Evolutionary conservation across 2,888 invertebrate species (phyloP), one percentile per base, ranked within the genome.

Genomic region (Macrophya alboannulata): DNA sequence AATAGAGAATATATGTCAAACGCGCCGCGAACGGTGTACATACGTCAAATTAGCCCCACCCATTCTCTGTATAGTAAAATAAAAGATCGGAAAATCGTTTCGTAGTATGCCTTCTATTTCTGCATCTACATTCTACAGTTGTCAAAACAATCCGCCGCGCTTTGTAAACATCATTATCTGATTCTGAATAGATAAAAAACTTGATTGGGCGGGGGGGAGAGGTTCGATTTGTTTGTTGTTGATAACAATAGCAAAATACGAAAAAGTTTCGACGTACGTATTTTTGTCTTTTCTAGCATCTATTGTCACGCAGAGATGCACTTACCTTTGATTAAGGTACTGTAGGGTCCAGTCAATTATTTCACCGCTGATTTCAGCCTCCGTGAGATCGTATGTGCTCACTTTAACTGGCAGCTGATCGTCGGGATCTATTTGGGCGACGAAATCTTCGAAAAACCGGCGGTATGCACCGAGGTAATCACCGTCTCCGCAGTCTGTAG

Each of bases 311-410:
- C 25, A 62, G 25, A 37, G 37, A 68, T 68, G 68, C 17, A 95
- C 96, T 96, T 94, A 97, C 97, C 96, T 96, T 94, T 96, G 96
- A 89, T 95, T 95, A 90, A 97, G 95, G 94, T 97, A 97, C 92
- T 97, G 97, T 85, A 96, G 95, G 81, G 95, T 96, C 96, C 97
- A 97, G 93, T 96, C 96, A 86, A 97, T 95, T 87, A 97, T 95
- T 92, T 97, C 97, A 76, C 97, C 97, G 89, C 95, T 94, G 86
- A 97, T 94, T 94, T 97, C 97, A 12, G 95, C 94, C 89, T 96
- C 96, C 71, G 95, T 95, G 89, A 97, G 95, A 87, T 96, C 95
- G 92, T 97, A 96, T 88, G 95, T 95, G 88, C 95, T 95, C 86
- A 97, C 96, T 91, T 96, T 95, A 77, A 97, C 96, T 84, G 97